phyloP scores from a whole-genome alignment of 2,797 vertebrate species.

The Rhabdomys pumilio region DNA sequence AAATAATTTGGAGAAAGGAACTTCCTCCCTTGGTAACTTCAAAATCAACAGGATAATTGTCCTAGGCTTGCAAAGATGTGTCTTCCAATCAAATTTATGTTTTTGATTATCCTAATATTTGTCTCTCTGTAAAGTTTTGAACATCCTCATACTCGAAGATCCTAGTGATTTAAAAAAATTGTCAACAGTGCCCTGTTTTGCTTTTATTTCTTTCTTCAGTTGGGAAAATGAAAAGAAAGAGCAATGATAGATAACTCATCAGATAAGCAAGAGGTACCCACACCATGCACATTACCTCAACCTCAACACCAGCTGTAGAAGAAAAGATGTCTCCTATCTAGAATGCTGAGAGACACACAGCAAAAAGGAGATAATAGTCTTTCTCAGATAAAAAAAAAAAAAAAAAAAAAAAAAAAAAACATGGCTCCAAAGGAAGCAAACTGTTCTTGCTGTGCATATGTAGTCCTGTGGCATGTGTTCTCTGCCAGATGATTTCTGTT shows the following conservation, averaged over 20 bases:
- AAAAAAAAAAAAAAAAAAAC: background rate
- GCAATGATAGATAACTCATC: background rate
- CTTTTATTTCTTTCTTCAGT: background rate
- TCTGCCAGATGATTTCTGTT: background rate
- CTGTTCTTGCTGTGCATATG: background rate
- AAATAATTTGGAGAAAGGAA: constrained; percentile 19
- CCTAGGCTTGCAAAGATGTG: constrained; percentile 22
- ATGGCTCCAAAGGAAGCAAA: background rate
- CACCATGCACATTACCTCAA: too few species aligned
- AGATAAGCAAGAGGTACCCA: background rate
- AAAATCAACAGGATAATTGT: background rate
- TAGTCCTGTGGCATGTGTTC: background rate
- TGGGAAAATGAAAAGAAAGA: constrained; percentile 3
- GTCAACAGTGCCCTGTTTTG: background rate
- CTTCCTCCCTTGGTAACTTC: background rate
- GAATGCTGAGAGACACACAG: background rate
- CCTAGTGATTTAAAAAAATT: background rate
- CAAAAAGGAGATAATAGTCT: background rate
- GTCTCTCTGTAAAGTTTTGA: background rate
- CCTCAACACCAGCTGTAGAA: background rate
- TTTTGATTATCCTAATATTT: background rate
- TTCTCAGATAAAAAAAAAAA: background rate
- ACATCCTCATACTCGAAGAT: background rate
- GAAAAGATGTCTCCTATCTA: background rate
- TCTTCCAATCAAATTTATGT: background rate